Base-by-base conservation (phyloP, 2,797 vertebrate species). In the Thunnus albacares region DNA sequence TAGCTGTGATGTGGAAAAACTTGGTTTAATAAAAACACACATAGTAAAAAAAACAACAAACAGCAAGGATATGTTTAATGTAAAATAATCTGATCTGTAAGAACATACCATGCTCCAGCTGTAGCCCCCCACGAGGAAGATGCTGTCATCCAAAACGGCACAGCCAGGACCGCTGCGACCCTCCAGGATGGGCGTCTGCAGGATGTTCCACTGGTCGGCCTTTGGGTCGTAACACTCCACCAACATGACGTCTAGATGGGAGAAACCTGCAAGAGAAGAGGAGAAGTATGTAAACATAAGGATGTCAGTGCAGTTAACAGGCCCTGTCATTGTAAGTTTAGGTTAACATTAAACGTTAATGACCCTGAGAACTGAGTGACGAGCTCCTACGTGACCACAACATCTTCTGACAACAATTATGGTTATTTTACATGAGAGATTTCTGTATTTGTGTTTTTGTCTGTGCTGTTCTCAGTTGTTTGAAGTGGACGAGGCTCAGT, bases 161-260 rank as follows among this genome's bases (percentile, higher is more conserved):
- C 98, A 99, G 79, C 98, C 98, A 1, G 98, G 98, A 13, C 98
- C 98, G 35, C 98, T 99, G 83, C 98, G 98, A 20, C 98, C 98
- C 90, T 99, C 98, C 86, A 99, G 91, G 88, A 99, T 99, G 28
- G 98, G 98, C 8, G 97, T 99, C 92, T 99, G 98, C 49, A 99
- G 96, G 92, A 99, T 99, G 88, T 98, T 98, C 98, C 98, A 99
- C 91, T 99, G 98, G 93, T 99, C 98, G 0, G 96, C 97, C 94
- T 99, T 99, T 0, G 98, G 98, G 90, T 99, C 98, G 0, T 99
- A 99, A 81, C 98, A 99, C 92, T 99, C 98, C 72, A 99, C 98
- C 82, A 99, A 94, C 98, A 99, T 99, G 56, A 99, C 98, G 0
- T 99, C 98, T 0, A 99, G 96, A 84, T 99, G 98, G 70, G 98